Evolutionary conservation across 2,888 invertebrate genomes (phyloP), one percentile per base, ranked within the genome.

Genomic region (Stenolophus ochropezus): DNA sequence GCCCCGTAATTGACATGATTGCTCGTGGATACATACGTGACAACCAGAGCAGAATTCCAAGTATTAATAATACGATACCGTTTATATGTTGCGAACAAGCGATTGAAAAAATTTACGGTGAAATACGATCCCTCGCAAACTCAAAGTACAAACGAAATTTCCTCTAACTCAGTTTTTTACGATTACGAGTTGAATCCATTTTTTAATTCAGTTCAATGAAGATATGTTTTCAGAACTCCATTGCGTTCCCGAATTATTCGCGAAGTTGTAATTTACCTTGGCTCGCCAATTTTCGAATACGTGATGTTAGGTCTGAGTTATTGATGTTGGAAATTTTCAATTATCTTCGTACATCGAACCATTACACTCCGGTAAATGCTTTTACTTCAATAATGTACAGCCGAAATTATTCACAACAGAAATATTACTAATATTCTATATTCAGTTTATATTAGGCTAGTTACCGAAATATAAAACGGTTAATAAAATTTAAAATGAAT

Each of bases 1-100:
- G 23, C 20, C n/a, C 14, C 49, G 61, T 65, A 78, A 78, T 78
- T 78, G 78, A 25, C 78, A 78, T 61, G 65, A 47, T 78, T 76
- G 56, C 76, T 51, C 69, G 33, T 69, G 42, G 69, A 69, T 69
- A 69, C 42, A 69, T 18, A 69, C 69, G 69, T 69, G 47, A 47
- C 69, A 69, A 25, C 18, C 42, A 16, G 69, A 42, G 47, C 58
- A 21, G 61, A 78, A 78, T 78, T 65, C 65, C 78, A 61, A 78
- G 42, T 61, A 77, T 77, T 53, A 74, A 51, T 74, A 74, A 74
- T 56, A 61, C 61, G 23, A 61, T 4, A n/a, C 25, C 61, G 61
- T 61, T 61, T 18, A 53, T 53, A 0, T 18, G 53, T 53, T 53
- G 53, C 53, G 6, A 16, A 18, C 53, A 53, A 53, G 25, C 14